Conservation (phyloP, 2,113 vertebrate genomes). For the Nanorana parkeri region DNA sequence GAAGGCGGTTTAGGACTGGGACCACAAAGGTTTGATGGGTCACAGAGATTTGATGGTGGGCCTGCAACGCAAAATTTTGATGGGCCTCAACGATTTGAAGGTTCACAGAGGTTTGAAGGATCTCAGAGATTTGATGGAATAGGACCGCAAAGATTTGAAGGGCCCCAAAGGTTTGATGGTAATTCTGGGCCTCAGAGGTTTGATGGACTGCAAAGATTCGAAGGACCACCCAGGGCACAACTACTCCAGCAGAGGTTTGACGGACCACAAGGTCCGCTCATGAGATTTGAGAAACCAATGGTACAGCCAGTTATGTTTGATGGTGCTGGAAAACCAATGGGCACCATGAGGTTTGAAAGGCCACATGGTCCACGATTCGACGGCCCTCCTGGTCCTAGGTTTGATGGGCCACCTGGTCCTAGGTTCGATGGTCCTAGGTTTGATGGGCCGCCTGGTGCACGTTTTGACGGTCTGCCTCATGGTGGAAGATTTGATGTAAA, state of each 20-base stretch:
- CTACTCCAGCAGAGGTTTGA: slow-evolving; percentile 80
- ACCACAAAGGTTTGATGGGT: slow-evolving; percentile 72
- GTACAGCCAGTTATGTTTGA: slow-evolving; percentile 76
- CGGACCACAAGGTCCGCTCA: slow-evolving; percentile 74
- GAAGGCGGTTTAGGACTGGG: slow-evolving; percentile 65
- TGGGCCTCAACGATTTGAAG: slow-evolving; percentile 76
- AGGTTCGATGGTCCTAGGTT: slow-evolving; percentile 76
- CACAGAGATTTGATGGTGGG: slow-evolving; percentile 80
- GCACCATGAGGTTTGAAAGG: slow-evolving; percentile 79
- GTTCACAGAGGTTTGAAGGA: slow-evolving; percentile 68
- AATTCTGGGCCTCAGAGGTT: background rate
- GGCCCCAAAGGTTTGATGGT: slow-evolving; percentile 54
- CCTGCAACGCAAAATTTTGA: slow-evolving; percentile 74
- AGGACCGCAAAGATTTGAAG: slow-evolving; percentile 82
- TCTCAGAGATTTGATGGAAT: slow-evolving; percentile 67
- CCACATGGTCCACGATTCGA: slow-evolving; percentile 61
- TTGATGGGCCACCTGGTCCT: slow-evolving; percentile 79
- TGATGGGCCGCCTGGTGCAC: slow-evolving; percentile 71
- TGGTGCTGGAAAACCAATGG: slow-evolving; percentile 76
- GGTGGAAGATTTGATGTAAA: slow-evolving; percentile 78
- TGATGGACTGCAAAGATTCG: background rate
- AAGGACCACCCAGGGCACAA: slow-evolving; percentile 73
- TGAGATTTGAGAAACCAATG: slow-evolving; percentile 69
- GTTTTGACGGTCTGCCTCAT: slow-evolving; percentile 74
- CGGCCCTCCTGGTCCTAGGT: slow-evolving; percentile 64